A percentile compares a stretch with the other conserved stretches of the same genome.
Conservation (phyloP, 2,113 vertebrate species). For the Pavo muticus region DNA sequence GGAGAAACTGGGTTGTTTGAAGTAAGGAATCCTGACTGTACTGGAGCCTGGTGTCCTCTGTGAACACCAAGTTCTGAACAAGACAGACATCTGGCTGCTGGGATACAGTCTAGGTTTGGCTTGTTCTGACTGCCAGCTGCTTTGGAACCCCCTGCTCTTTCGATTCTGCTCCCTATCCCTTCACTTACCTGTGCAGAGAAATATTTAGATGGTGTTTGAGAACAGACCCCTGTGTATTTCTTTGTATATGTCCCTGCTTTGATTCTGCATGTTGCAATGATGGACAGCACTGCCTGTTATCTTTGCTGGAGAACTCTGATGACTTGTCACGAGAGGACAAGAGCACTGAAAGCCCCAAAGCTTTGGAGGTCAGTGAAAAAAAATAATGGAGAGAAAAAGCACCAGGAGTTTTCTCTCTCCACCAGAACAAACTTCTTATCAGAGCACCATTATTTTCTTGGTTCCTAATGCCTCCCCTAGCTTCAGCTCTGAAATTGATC, state of each 20-base stretch:
- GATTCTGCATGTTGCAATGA: background rate
- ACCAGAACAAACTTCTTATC: background rate
- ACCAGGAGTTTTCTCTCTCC: background rate
- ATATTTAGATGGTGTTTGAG: background rate
- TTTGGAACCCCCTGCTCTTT: background rate
- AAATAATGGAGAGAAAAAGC: background rate
- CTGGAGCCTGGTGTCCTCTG: background rate
- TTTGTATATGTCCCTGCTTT: background rate
- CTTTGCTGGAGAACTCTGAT: background rate
- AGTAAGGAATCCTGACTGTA: background rate
- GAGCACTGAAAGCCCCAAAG: background rate
- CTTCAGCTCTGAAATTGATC: background rate
- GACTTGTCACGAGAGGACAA: background rate
- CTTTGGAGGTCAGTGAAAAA: background rate
- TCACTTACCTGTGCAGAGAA: background rate
- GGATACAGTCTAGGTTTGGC: background rate
- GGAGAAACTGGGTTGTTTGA: background rate
- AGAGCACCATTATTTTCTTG: background rate
- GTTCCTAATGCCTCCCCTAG: background rate
- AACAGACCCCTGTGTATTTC: background rate
- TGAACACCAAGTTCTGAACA: background rate
- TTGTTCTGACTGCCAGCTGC: background rate
- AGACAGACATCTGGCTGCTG: background rate
- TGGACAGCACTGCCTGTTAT: background rate
- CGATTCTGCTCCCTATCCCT: background rate